Evolutionary conservation across 2,113 vertebrate genomes (phyloP).

Genomic region (Furnarius figulus): DNA sequence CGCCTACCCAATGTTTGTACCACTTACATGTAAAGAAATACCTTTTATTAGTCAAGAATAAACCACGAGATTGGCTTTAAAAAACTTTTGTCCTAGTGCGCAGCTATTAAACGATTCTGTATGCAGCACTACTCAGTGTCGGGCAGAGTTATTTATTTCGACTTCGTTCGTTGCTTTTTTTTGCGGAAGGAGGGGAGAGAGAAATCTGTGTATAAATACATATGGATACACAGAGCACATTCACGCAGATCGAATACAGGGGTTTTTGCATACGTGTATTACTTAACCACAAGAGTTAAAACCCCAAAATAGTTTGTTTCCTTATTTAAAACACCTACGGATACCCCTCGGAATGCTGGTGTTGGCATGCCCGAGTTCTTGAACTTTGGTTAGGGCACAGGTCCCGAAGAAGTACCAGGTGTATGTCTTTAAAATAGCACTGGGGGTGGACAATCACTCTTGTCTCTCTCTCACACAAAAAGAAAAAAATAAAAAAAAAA

Average conservation of each 20-base stretch:
- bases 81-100: not conserved
- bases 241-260: fast-evolving
- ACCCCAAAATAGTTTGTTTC: fast-evolving
- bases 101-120: not conserved
- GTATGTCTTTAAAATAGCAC: not conserved
- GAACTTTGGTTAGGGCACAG: not conserved
- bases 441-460: not conserved
- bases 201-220: no score
- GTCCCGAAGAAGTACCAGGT: not conserved
- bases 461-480: no score
- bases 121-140: not conserved
- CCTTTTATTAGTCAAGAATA: not conserved
- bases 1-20: fast-evolving
- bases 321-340: not conserved
- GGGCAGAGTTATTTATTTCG: not conserved
- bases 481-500: not conserved
- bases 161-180: not conserved
- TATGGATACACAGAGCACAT: fast-evolving
- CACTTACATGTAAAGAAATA: fast-evolving
- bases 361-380: not conserved
- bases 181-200: no score
- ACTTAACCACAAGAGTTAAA: fast-evolving
- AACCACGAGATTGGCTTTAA: not conserved
- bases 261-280: fast-evolving
- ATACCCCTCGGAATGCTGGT: fast-evolving